Conservation (phyloP, 2,797 vertebrate genomes). For the Thalassophryne amazonica region DNA sequence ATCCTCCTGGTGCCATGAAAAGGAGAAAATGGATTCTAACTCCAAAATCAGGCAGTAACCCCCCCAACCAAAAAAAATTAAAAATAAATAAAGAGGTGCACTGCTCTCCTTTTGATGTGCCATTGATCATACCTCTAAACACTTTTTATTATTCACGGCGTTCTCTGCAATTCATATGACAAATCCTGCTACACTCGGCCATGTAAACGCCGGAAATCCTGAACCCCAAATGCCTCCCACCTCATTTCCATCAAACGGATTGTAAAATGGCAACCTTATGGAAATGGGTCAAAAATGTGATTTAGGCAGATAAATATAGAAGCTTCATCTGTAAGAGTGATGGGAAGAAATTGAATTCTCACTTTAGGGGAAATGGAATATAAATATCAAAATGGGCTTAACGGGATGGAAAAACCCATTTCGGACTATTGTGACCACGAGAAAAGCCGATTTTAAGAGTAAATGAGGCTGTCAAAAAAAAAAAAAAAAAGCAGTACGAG, state of each 20-base stretch:
- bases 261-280: conserved; percentile 62
- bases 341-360: conserved; percentile 61
- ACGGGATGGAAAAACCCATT: conserved; percentile 37
- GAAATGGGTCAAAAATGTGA: conserved; percentile 65
- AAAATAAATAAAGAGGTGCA: not conserved
- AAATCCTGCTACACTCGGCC: conserved; percentile 18
- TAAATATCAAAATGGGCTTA: conserved; percentile 59
- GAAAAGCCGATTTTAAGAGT: conserved; percentile 49
- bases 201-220: conserved; percentile 21
- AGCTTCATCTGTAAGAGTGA: conserved; percentile 50
- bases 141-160: conserved; percentile 66
- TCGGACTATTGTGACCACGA: conserved; percentile 29
- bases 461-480: conserved; percentile 47
- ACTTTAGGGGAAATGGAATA: conserved; percentile 57
- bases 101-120: conserved; percentile 1
- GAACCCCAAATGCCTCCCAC: conserved; percentile 27
- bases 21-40: conserved; percentile 36
- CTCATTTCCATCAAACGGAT: conserved; percentile 55
- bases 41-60: conserved; percentile 23
- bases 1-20: conserved; percentile 19
- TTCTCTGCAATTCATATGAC: conserved; percentile 68
- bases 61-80: not conserved
- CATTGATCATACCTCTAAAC: conserved; percentile 50
- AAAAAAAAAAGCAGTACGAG: conserved; percentile 15
- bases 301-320: conserved; percentile 66